These are phyloP conservation scores for Smithornis capensis DNA, from an alignment of 2,113 vertebrate genomes.

Conservation along the genomic window DNA sequence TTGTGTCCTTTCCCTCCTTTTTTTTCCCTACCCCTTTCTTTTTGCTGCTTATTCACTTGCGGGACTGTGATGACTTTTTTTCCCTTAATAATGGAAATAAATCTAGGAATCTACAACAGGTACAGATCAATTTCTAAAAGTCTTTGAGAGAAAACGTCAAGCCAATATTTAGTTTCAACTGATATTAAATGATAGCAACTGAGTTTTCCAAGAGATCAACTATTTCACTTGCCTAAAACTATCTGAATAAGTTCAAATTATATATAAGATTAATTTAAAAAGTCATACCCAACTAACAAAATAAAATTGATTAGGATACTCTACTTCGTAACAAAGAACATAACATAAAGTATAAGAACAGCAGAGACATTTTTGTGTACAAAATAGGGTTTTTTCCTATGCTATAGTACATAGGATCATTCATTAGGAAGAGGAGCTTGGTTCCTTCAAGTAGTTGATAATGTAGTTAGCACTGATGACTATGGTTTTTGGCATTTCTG, in stretches of 20 bases:
- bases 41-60: background rate
- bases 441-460: background rate
- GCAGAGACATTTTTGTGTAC: background rate
- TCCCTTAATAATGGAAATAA: background rate
- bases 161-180: background rate
- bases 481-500: background rate
- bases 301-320: background rate
- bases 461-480: background rate
- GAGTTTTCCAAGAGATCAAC: background rate
- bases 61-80: background rate
- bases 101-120: background rate
- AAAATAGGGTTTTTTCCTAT: background rate
- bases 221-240: background rate
- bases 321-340: background rate
- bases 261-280: background rate
- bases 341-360: background rate
- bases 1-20: background rate
- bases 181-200: background rate
- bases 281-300: background rate
- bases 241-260: background rate
- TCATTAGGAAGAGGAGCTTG: background rate
- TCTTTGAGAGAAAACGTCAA: background rate
- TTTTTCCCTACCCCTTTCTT: fast-evolving
- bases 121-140: background rate
- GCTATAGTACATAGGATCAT: background rate